Conservation (phyloP, 2,888 invertebrate genomes). For the Bombylius major region DNA sequence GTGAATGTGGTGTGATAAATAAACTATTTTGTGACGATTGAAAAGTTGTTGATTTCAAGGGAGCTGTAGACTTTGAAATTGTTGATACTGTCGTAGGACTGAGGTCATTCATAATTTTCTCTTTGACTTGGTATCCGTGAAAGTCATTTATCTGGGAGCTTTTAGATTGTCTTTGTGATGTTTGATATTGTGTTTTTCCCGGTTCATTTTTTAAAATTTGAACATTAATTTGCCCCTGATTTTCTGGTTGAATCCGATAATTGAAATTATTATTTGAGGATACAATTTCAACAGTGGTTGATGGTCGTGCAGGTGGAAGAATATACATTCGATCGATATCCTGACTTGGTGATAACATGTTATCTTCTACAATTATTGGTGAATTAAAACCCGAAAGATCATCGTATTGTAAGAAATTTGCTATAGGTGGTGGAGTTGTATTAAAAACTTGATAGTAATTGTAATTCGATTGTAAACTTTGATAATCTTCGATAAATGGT, state of each 20-base stretch:
- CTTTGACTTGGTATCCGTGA: background rate
- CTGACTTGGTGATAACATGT: slow-evolving; percentile 17
- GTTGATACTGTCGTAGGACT: background rate
- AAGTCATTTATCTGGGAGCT: background rate
- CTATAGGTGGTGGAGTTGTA: background rate
- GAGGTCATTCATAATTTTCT: background rate
- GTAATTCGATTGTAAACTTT: slow-evolving; percentile 3
- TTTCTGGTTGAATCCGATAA: slow-evolving; percentile 7
- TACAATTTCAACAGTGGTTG: slow-evolving; percentile 6
- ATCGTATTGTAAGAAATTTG: background rate
- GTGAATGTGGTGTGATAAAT: background rate
- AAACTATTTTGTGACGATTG: background rate
- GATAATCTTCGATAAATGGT: slow-evolving; percentile 20
- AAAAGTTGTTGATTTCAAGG: too few relatives aligned
- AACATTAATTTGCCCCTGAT: slow-evolving; percentile 25
- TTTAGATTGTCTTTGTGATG: background rate
- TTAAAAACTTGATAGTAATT: background rate
- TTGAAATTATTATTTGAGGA: slow-evolving; percentile 5
- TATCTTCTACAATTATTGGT: slow-evolving; percentile 39
- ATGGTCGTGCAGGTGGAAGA: slow-evolving; percentile 6
- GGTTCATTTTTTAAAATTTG: slow-evolving; percentile 23
- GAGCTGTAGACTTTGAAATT: too few relatives aligned
- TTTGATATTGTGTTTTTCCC: background rate
- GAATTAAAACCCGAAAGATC: slow-evolving; percentile 21
- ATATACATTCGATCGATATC: slow-evolving; percentile 14